Base-by-base conservation (phyloP, 2,888 invertebrate species). In the Athalia rosae region DNA sequence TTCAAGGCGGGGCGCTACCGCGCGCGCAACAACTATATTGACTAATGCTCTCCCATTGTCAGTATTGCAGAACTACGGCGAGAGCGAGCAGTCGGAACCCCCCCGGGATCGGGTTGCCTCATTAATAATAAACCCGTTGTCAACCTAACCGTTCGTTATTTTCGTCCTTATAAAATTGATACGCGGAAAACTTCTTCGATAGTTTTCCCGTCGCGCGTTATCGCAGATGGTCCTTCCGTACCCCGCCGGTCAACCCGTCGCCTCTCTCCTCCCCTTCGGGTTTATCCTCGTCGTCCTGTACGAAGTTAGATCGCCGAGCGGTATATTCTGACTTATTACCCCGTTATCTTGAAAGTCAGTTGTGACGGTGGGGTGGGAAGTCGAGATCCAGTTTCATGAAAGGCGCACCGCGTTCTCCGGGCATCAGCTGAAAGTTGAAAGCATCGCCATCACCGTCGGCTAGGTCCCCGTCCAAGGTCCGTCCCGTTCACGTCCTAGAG, bases 341-440 rank as follows among this genome's bases (percentile, higher is more conserved):
- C 84, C 84, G 88, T 86, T 88, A 88, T 88, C 88, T 86, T 80
- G 81, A 74, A 74, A 74, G 83, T 81, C 80, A 82, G 80, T 82
- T 83, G 77, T 71, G 77, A 45, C 48, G 62, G 77, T 45, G 48
- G 77, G 61, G 62, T 74, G 62, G 74, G 74, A 62, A 71, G 28
- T 28, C 71, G 82, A 85, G 87, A 88, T 89, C 87, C 87, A 89
- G 89, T 89, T 89, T 88, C 88, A 87, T 87, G 85, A 87, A 88
- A 88, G 88, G 85, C 28, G 28, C 83, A 84, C 88, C 88, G 87
- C 84, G 81, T 78, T 80, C 79, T 79, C 78, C 80, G 78, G 79
- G 79, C 28, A 28, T 28, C 28, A 28, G 28, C 28, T 28, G 28
- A 28, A 28, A 28, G 28, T 78, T 79, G 81, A 28, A 28, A 28